Percentiles rank a stretch among this genome's conserved stretches.
These are phyloP conservation scores for Bos taurus DNA, from an alignment of 2,113 vertebrate species.

Conservation along the genomic window ARS-UCD2.0 NC_037329.1:48849501-48850000, in stretches of 20 bases:
- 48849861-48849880: too few species aligned
- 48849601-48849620: background rate
- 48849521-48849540: background rate
- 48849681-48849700: background rate
- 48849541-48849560: background rate
- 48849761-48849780: too few species aligned
- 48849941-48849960: background rate
- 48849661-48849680: background rate
- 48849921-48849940: too few species aligned
- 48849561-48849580: background rate
- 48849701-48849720: background rate
- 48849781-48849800: too few species aligned
- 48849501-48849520: background rate
- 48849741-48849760: background rate
- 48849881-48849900: too few species aligned
- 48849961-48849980: too few species aligned
- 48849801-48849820: rapidly evolving
- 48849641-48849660: background rate
- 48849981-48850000: background rate
- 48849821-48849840: too few species aligned
- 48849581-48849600: background rate
- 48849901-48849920: too few species aligned
- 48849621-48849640: background rate
- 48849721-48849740: background rate
- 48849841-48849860: too few species aligned